Conservation (phyloP, 1,140 invertebrate genomes). For the Formica selysi region DNA sequence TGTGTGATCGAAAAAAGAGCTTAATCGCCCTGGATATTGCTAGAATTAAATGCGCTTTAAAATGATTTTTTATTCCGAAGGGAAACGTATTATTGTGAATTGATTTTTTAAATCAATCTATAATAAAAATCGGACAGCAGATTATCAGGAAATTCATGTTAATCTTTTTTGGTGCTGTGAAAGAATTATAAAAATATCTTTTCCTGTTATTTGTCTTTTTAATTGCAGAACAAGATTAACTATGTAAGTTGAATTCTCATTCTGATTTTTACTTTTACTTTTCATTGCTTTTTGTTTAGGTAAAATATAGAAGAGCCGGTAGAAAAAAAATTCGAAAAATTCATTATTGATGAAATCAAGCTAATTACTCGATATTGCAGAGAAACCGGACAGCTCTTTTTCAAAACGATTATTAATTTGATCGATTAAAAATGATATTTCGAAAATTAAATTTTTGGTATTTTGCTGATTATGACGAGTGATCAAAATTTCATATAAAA, state of each 20-base stretch:
- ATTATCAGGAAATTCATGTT: not conserved
- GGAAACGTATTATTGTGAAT: not conserved
- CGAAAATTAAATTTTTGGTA: slow-evolving; percentile 8
- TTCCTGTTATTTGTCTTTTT: not conserved
- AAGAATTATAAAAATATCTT: not conserved
- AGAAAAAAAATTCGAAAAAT: not conserved
- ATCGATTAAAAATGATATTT: not conserved
- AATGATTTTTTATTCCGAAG: slow-evolving; percentile 12
- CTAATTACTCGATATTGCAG: not conserved
- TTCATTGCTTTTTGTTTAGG: not conserved
- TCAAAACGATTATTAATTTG: slow-evolving; percentile 8
- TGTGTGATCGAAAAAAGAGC: not conserved
- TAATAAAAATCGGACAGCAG: not conserved
- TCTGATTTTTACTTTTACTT: not conserved
- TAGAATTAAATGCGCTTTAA: slow-evolving; percentile 18
- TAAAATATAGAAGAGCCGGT: not conserved
- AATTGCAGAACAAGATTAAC: not conserved
- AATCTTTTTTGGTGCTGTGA: not conserved
- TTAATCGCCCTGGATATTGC: not conserved
- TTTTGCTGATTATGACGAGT: not conserved
- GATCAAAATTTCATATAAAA: slow-evolving; percentile 27
- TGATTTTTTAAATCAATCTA: slow-evolving; percentile 14
- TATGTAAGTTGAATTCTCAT: not conserved
- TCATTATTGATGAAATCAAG: not conserved
- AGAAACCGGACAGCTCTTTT: not conserved